Conservation (phyloP, 2,888 invertebrate genomes). For the Drosophila nr. perissopoda region DNA sequence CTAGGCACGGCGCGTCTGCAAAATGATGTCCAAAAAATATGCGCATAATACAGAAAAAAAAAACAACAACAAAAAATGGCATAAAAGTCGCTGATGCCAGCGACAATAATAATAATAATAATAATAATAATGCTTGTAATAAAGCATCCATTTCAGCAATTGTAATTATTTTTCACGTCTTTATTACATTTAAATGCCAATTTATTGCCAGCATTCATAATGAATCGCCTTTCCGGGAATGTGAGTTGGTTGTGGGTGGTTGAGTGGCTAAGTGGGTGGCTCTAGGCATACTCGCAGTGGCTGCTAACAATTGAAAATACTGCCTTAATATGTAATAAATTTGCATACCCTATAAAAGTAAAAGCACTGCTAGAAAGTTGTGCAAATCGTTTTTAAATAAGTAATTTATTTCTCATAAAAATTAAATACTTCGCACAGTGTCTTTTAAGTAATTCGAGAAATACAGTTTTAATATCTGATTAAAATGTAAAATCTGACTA, state of each 20-base stretch:
- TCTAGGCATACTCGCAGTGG: not conserved
- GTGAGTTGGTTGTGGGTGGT: conserved; percentile 1
- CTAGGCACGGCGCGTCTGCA: conserved; percentile 18
- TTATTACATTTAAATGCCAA: conserved; percentile 81
- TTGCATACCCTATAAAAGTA: conserved; percentile 2
- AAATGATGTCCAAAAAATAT: conserved; percentile 69
- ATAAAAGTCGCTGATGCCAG: conserved; percentile 47
- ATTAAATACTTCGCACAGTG: not conserved
- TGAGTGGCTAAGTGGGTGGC: not conserved
- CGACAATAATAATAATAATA: conserved; percentile 23
- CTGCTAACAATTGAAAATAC: conserved; percentile 26
- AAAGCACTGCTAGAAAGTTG: not conserved
- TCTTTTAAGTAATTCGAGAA: not conserved
- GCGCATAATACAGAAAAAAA: conserved; percentile 69
- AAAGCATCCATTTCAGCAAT: conserved; percentile 56
- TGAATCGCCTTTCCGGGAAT: conserved; percentile 51
- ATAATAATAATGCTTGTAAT: conserved; percentile 49
- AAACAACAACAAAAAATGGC: conserved; percentile 38
- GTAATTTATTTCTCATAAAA: not conserved
- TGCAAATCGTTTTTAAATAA: not conserved
- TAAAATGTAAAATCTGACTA: not conserved
- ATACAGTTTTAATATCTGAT: not conserved
- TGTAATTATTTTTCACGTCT: conserved; percentile 77
- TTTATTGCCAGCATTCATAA: conserved; percentile 70
- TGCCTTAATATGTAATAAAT: conserved; percentile 36